phyloP scores from a whole-genome alignment of 92 coral and sea anemone species.

The Umimayanthus chanpuru region DNA sequence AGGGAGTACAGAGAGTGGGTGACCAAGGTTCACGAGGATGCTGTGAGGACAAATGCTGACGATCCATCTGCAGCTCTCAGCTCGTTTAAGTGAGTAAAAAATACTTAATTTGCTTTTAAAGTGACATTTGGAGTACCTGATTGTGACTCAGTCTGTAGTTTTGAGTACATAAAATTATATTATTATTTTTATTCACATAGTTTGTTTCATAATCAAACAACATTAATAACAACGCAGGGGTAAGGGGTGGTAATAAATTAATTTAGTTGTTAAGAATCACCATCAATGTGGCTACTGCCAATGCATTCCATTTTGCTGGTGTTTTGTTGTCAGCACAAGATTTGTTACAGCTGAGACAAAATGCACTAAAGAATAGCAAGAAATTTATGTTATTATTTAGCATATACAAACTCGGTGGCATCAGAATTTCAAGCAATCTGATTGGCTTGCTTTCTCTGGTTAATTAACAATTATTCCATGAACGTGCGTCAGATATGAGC shows the following conservation, averaged over 20 bases:
- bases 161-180: background rate
- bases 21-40: slow-evolving; percentile 93
- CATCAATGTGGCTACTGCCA: background rate
- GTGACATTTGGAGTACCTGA: too few species aligned
- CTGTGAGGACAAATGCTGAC: slow-evolving; percentile 61
- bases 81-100: slow-evolving; percentile 56
- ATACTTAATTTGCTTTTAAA: background rate
- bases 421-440: too few species aligned
- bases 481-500: too few species aligned
- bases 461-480: too few species aligned
- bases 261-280: too few species aligned
- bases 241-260: too few species aligned
- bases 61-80: slow-evolving; percentile 57
- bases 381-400: background rate
- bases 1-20: slow-evolving; percentile 98
- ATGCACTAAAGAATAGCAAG: slow-evolving; percentile 85
- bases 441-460: too few species aligned
- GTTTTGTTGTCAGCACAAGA: slow-evolving; percentile 68
- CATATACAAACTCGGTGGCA: too few species aligned
- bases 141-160: too few species aligned
- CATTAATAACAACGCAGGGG: too few species aligned
- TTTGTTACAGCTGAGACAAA: slow-evolving; percentile 70
- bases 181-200: too few species aligned
- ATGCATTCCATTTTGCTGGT: background rate
- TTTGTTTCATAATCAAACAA: too few species aligned